Percentiles rank a stretch among this genome's conserved stretches.
Conservation (phyloP, 2,888 invertebrate species). For the Philonicus albiceps region DNA sequence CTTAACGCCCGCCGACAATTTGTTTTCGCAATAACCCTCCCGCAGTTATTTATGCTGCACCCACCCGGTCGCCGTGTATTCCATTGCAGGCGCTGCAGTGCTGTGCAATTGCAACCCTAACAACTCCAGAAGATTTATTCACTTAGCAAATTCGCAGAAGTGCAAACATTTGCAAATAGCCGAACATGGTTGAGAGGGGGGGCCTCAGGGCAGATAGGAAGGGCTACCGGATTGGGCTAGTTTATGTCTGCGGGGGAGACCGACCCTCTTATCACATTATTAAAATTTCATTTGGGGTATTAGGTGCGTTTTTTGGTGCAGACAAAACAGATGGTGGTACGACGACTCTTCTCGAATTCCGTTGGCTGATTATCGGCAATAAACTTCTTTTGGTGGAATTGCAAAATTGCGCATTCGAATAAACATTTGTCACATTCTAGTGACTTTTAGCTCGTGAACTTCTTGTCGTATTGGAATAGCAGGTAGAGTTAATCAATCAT, state of each 20-base stretch:
- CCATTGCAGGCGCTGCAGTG: background rate
- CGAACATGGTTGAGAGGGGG: background rate
- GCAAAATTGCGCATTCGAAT: background rate
- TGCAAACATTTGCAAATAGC: slow-evolving; percentile 15
- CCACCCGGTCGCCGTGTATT: background rate
- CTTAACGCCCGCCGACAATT: background rate
- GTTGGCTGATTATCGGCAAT: background rate
- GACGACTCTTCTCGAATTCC: background rate
- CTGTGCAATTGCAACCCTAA: slow-evolving; percentile 7
- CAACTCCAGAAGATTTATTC: slow-evolving; percentile 30
- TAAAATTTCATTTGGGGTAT: background rate
- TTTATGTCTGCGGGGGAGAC: background rate
- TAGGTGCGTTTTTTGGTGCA: background rate
- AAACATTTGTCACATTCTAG: background rate
- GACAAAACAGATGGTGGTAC: background rate
- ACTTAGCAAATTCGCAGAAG: slow-evolving; percentile 24
- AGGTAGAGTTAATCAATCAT: background rate
- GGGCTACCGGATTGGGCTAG: background rate
- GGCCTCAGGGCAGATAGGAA: background rate
- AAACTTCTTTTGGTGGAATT: background rate
- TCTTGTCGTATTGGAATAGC: background rate
- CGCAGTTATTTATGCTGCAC: slow-evolving; percentile 5
- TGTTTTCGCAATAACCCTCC: slow-evolving; percentile 33
- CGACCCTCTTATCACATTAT: background rate
- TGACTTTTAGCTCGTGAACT: background rate